Evolutionary conservation across 2,888 invertebrate species (phyloP), one percentile per base, ranked within the genome.

Genomic region (Rosalia funebris): DNA sequence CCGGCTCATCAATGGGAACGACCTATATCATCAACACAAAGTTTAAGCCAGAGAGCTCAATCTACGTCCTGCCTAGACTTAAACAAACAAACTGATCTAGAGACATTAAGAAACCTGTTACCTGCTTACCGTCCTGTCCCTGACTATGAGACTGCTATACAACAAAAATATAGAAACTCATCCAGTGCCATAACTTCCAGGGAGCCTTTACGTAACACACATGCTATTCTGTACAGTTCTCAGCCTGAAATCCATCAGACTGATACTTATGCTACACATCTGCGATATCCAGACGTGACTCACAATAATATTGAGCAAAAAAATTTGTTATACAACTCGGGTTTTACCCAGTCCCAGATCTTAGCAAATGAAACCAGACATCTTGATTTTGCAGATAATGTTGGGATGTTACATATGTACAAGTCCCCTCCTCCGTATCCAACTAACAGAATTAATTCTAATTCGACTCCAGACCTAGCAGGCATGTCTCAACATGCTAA

Each of bases 101-200:
- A 88, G 64, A 85, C 84, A 73, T 82, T 83, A 70, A 89, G 92
- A 73, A 90, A 91, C 11, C 84, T 93, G 65, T 80, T 93, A n/a
- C 93, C 94, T 0, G 89, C 90, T 0, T 94, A 94, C 79, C 87
- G 96, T 1, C 93, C 93, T 0, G 95, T 96, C 1, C 97, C 98
- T 0, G 96, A 96, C 82, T 98, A 98, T 81, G 96, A 96, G 77
- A 94, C 95, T 0, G 96, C 96, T 10, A 86, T 97, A 62, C 92
- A 93, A 77, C 91, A 93, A 73, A 94, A 94, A 78, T 91, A 92
- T 80, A 85, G 88, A 45, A 86, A 84, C 19, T 84, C 84, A n/a
- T 81, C 84, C n/a, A 82, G 82, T 56, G 83, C 84, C 66, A 74
- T 80, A 60, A 71, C 76, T 5, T 65, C 72, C 25, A 57, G 67